Evolutionary conservation across 1,140 invertebrate species (phyloP).

Genomic region (Zaprionus tsacasi): DNA sequence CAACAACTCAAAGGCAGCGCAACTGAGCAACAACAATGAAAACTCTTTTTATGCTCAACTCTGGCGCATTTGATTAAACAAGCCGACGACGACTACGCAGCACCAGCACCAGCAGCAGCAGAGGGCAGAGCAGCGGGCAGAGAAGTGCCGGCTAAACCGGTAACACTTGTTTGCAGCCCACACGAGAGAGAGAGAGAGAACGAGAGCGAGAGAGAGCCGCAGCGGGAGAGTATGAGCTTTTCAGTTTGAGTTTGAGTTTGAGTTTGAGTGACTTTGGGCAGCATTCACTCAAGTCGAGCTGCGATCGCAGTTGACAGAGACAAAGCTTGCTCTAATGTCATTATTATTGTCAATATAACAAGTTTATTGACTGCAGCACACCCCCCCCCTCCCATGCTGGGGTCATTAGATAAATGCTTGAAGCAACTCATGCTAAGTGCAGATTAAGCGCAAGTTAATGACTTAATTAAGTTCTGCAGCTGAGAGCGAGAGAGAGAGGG

Average conservation of each 20-base stretch:
- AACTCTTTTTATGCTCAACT: slow-evolving; percentile 70
- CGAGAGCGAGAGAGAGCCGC: slow-evolving; percentile 6
- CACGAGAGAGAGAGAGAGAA: slow-evolving; percentile 24
- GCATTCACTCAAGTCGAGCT: slow-evolving; percentile 37
- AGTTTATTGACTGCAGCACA: slow-evolving; percentile 67
- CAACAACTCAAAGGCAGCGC: slow-evolving; percentile 33
- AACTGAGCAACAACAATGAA: slow-evolving; percentile 66
- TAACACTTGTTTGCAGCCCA: slow-evolving; percentile 75
- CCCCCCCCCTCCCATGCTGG: not conserved
- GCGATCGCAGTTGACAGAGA: slow-evolving; percentile 63
- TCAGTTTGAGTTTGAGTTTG: not conserved
- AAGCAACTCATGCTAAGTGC: slow-evolving; percentile 52
- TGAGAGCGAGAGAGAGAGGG: slow-evolving; percentile 23
- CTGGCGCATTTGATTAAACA: slow-evolving; percentile 82
- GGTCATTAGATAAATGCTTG: slow-evolving; percentile 72
- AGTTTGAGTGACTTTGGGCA: slow-evolving; percentile 5
- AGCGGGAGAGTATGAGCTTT: slow-evolving; percentile 10
- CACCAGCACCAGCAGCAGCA: slow-evolving; percentile 36
- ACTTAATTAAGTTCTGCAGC: slow-evolving; percentile 68
- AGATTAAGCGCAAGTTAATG: slow-evolving; percentile 79
- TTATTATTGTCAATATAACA: slow-evolving; percentile 82
- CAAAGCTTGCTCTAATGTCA: slow-evolving; percentile 75
- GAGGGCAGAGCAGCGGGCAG: slow-evolving; percentile 17
- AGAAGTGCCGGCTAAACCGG: slow-evolving; percentile 73
- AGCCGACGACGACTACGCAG: slow-evolving; percentile 60